Evolutionary conservation across 2,888 invertebrate genomes (phyloP).

Genomic region (Dryobota labecula): DNA sequence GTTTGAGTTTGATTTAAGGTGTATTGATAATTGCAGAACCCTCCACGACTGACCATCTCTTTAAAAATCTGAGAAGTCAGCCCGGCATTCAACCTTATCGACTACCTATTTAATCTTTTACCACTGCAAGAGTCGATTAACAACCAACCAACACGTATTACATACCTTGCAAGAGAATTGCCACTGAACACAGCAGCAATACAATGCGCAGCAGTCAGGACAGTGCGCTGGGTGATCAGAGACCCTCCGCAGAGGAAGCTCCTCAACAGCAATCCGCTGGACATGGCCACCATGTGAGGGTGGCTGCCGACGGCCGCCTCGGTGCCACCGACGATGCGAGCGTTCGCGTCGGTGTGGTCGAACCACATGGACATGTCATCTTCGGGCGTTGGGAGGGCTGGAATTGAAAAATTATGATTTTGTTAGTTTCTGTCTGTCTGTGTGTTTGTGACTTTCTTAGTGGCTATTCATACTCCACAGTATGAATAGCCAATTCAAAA

Average conservation of each 20-base stretch:
- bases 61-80: too few relatives aligned
- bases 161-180: constrained; percentile 41
- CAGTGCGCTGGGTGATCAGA: constrained; percentile 68
- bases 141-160: neutral
- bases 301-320: constrained; percentile 72
- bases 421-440: neutral
- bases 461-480: too few relatives aligned
- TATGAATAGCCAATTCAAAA: neutral
- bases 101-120: neutral
- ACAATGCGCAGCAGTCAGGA: constrained; percentile 84
- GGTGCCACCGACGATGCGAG: constrained; percentile 80
- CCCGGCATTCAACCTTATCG: neutral
- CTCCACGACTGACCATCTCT: too few relatives aligned
- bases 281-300: constrained; percentile 78
- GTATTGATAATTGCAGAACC: neutral
- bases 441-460: neutral
- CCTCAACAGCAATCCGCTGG: constrained; percentile 69
- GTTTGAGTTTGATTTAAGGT: neutral
- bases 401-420: neutral
- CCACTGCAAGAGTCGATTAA: neutral
- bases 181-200: constrained; percentile 65
- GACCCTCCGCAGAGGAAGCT: constrained; percentile 80
- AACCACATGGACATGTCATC: constrained; percentile 72
- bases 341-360: constrained; percentile 69
- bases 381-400: constrained; percentile 78